Base-by-base conservation (phyloP, 1,140 invertebrate species). In the Calliphora vicina region DNA sequence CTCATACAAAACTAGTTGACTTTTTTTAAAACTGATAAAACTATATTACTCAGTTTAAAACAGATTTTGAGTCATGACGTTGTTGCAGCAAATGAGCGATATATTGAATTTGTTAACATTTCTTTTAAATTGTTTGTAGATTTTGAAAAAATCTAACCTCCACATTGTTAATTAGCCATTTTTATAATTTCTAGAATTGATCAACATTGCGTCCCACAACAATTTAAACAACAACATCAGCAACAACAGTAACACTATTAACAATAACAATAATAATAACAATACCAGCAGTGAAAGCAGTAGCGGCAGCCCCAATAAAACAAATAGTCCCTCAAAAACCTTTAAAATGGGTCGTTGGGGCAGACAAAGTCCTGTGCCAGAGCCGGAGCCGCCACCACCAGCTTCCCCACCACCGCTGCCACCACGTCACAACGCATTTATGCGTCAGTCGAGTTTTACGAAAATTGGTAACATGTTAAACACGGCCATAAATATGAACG, bases 381-480 rank as follows among this genome's bases (percentile, higher is more conserved):
- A 90, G 76, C 81, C 82, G 0, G 83, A 84, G 29, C 87, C 89
- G 15, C 87, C 87, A 83, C 85, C 89, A 29, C 87, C 86, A 23
- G 86, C 88, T 20, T 87, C 88, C 80, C 85, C 89, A 20, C 88
- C 87, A 20, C 84, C 84, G 87, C 85, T 89, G 5, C 88, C 92
- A 89, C 83, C 91, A 86, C 86, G 91, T 87, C 61, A 67, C 61
- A 86, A 76, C 23, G 23, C 72, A 29, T 89, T 94, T 86, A 94
- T 94, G 90, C 92, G 93, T 82, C 93, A 94, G 88, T 93, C 93
- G 80, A 94, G 93, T 91, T 93, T 94, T 87, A 94, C 93, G 35
- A 93, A 93, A 88, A 92, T 94, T 83, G 93, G 93, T n/a, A 92
- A 92, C 83, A 94, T 94, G 91, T 92, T 94, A 82, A 94, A 94